phyloP scores from a whole-genome alignment of 2,797 vertebrate genomes.

The Varecia variegata region DNA sequence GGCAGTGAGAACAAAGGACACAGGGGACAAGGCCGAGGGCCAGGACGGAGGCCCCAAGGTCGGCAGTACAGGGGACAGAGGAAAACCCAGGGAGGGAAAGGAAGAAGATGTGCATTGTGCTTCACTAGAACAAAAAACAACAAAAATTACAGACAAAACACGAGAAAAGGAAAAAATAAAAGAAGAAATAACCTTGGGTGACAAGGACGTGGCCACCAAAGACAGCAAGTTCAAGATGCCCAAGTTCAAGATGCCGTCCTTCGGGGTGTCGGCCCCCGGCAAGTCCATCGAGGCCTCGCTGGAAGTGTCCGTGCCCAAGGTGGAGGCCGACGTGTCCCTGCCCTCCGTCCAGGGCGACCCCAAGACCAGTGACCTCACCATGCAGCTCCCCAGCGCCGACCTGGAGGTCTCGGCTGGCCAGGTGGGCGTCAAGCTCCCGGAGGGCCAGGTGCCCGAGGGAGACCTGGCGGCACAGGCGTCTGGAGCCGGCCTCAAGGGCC shows the following conservation, averaged over 20 bases:
- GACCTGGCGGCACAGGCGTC: neutral
- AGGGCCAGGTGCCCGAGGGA: neutral
- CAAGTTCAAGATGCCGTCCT: constrained; percentile 81
- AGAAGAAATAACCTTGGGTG: too few relatives aligned
- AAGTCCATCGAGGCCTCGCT: fast-evolving
- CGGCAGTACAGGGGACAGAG: too few relatives aligned
- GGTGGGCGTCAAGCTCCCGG: fast-evolving
- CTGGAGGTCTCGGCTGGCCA: neutral
- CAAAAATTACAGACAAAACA: too few relatives aligned
- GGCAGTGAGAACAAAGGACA: neutral
- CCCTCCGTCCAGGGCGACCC: fast-evolving
- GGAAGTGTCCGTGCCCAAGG: neutral
- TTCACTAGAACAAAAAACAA: neutral
- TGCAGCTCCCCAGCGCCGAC: neutral
- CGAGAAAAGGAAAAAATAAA: neutral
- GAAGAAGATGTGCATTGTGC: fast-evolving
- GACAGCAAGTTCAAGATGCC: constrained; percentile 78
- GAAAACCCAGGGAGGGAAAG: too few relatives aligned
- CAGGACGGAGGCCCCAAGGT: fast-evolving
- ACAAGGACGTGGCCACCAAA: fast-evolving
- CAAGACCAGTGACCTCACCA: fast-evolving
- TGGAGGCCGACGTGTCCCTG: fast-evolving
- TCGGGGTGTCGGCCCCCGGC: constrained; percentile 65
- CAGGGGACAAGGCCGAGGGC: fast-evolving
- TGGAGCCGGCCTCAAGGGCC: fast-evolving